Evolutionary conservation across 2,113 vertebrate species (phyloP).

Genomic region (Phasianus colchicus): DNA sequence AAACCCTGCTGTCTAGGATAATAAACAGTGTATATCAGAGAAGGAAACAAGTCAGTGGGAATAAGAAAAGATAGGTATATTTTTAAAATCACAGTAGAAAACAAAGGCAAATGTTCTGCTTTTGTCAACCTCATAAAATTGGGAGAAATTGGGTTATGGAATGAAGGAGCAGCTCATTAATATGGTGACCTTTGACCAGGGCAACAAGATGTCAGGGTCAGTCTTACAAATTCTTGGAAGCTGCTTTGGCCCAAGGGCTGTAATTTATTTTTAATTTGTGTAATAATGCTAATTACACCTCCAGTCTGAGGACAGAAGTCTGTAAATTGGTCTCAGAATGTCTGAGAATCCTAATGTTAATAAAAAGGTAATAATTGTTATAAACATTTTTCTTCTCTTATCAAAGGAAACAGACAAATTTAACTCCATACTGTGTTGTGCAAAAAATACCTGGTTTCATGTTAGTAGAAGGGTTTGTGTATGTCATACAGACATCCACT

Average conservation of each 20-base stretch:
- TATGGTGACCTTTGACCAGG: not conserved
- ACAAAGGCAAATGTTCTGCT: not conserved
- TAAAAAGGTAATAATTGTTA: not conserved
- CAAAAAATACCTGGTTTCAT: not conserved
- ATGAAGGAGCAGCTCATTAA: not conserved
- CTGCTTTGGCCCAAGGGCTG: not conserved
- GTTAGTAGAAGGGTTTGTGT: not conserved
- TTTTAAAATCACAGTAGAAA: not conserved
- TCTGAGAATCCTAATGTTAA: not conserved
- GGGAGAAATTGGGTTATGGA: not conserved
- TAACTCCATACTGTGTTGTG: not conserved
- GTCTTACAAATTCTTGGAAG: not conserved
- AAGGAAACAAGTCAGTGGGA: not conserved
- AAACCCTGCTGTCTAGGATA: not conserved
- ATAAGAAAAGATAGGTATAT: not conserved
- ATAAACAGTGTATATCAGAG: not conserved
- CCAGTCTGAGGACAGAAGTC: not conserved
- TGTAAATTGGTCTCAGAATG: not conserved
- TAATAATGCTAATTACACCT: not conserved
- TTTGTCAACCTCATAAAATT: rapidly evolving
- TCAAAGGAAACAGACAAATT: not conserved
- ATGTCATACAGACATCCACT: no score
- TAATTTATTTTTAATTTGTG: not conserved
- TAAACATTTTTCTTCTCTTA: not conserved
- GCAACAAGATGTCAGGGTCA: not conserved